Evolutionary conservation across 2,113 vertebrate genomes (phyloP).

Genomic region (Lynx canadensis): DNA sequence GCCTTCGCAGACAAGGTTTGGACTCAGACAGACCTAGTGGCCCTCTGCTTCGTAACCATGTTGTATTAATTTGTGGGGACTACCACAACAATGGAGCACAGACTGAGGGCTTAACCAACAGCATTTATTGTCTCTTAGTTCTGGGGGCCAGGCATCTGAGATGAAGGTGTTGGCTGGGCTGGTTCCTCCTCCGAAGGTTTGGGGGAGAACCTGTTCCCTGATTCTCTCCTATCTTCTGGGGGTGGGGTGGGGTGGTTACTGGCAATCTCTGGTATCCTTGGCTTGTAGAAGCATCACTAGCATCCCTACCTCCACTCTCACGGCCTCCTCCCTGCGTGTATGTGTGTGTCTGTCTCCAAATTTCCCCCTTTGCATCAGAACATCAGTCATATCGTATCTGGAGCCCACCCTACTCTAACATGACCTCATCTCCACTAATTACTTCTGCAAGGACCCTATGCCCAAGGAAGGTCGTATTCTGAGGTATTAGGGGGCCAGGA

Average conservation of each 20-base stretch:
- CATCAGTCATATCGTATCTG: background rate
- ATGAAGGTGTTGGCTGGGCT: too few species aligned
- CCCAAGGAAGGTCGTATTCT: background rate
- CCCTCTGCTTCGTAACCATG: background rate
- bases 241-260: background rate
- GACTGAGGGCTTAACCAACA: background rate
- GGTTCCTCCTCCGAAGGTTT: background rate
- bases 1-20: too few species aligned
- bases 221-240: background rate
- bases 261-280: background rate
- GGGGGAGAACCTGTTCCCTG: too few species aligned
- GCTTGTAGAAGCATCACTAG: background rate
- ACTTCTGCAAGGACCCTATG: background rate
- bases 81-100: too few species aligned
- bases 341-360: background rate
- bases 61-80: background rate
- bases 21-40: background rate
- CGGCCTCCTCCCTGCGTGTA: background rate
- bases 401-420: background rate
- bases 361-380: background rate
- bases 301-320: too few species aligned
- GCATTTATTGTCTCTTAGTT: background rate
- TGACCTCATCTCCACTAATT: background rate
- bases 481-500: background rate
- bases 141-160: background rate